Evolutionary conservation across 1,140 invertebrate species (phyloP).

Genomic region (Bombus polaris): DNA sequence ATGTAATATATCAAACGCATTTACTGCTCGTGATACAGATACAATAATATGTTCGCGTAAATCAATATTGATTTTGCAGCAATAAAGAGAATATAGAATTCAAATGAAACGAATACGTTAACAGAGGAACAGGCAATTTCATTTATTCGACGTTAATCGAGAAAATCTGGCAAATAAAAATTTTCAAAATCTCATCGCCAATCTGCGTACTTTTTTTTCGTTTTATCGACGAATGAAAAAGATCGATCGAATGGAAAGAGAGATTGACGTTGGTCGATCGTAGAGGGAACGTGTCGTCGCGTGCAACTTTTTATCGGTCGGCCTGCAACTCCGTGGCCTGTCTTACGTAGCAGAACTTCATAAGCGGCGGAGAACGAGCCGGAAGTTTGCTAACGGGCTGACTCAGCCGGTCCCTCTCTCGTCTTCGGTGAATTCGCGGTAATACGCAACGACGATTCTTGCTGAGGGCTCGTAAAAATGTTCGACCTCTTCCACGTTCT

Average conservation of each 20-base stretch:
- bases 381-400: conserved; percentile 56
- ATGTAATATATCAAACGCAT: no score
- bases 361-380: conserved; percentile 45
- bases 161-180: not conserved
- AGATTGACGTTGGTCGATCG: not conserved
- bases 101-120: no score
- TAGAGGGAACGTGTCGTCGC: not conserved
- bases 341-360: conserved; percentile 50
- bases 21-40: no score
- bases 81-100: no score
- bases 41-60: no score
- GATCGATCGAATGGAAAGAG: not conserved
- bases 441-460: conserved; percentile 47
- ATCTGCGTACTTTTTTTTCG: not conserved
- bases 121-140: no score
- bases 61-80: no score
- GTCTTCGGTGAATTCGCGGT: conserved; percentile 25
- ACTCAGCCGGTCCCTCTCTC: conserved; percentile 28
- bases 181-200: not conserved
- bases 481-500: not conserved
- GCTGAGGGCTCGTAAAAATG: conserved; percentile 41
- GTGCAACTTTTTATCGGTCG: conserved; percentile 40
- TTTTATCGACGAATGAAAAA: no score
- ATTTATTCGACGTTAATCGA: no score
- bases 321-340: conserved; percentile 16